phyloP scores from a whole-genome alignment of 2,888 invertebrate species.

The Pterobdella sp. region DNA sequence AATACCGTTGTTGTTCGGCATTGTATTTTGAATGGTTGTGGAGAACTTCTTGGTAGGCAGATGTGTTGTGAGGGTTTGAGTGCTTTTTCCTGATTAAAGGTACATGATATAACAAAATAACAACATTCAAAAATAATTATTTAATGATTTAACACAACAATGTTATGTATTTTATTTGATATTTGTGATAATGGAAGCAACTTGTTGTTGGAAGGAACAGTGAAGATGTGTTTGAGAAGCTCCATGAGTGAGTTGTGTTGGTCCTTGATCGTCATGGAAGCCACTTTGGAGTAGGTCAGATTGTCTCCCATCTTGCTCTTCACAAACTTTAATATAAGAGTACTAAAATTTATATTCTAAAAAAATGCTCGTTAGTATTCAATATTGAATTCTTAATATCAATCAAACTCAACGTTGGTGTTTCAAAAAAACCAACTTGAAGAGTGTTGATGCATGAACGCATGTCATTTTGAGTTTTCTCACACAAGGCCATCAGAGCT shows the following conservation, averaged over 20 bases:
- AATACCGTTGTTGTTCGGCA: neutral
- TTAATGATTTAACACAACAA: neutral
- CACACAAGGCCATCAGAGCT: conserved; percentile 67
- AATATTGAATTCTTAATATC: too few relatives aligned
- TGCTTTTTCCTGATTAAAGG: conserved; percentile 30
- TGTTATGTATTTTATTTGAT: conserved; percentile 5
- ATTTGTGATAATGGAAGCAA: neutral
- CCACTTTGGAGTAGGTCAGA: conserved; percentile 51
- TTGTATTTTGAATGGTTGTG: neutral
- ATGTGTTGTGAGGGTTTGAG: conserved; percentile 42
- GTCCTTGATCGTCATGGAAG: conserved; percentile 71
- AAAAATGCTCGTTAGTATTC: neutral
- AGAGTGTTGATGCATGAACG: conserved; percentile 81
- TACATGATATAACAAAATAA: neutral
- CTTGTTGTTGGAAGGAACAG: conserved; percentile 52
- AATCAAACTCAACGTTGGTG: too few relatives aligned
- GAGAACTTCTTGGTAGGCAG: conserved; percentile 32
- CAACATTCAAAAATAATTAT: neutral
- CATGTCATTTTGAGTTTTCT: conserved; percentile 79
- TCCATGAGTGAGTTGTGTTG: conserved; percentile 72
- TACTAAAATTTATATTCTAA: neutral
- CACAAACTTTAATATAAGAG: conserved; percentile 22
- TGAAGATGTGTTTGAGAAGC: conserved; percentile 75
- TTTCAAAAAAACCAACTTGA: conserved; percentile 59
- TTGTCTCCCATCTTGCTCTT: conserved; percentile 36